Evolutionary conservation across 2,888 invertebrate species (phyloP).

Genomic region (Barypeithes pellucidus): DNA sequence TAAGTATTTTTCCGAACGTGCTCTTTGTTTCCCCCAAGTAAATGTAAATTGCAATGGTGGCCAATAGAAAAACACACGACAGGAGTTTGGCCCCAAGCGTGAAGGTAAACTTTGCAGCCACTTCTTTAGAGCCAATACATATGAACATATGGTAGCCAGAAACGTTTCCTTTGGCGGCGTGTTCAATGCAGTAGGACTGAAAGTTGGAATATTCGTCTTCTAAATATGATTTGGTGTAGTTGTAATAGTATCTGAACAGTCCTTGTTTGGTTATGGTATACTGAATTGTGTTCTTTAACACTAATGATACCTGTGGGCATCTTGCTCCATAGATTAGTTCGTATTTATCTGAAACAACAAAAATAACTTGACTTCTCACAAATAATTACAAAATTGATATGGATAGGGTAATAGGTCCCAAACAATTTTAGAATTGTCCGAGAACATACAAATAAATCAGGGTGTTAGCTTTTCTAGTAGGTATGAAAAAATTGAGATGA

Average conservation of each 20-base stretch:
- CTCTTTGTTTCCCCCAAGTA: slow-evolving; percentile 59
- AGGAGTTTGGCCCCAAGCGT: slow-evolving; percentile 59
- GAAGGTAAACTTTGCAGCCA: slow-evolving; percentile 55
- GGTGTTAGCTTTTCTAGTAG: too few species aligned
- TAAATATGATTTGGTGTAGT: slow-evolving; percentile 35
- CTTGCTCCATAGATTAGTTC: slow-evolving; percentile 56
- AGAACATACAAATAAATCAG: too few species aligned
- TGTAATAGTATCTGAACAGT: slow-evolving; percentile 49
- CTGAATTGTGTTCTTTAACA: slow-evolving; percentile 46
- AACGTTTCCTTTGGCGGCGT: slow-evolving; percentile 45
- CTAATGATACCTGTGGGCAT: slow-evolving; percentile 51
- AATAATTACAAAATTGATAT: too few species aligned
- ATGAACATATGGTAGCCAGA: slow-evolving; percentile 55
- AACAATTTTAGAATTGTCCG: too few species aligned
- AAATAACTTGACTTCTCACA: too few species aligned
- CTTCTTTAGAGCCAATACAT: slow-evolving; percentile 38
- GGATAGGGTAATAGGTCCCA: too few species aligned
- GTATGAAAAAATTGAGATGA: too few species aligned
- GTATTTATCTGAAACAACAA: slow-evolving; percentile 56
- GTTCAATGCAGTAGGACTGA: slow-evolving; percentile 58
- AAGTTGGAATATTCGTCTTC: slow-evolving; percentile 42
- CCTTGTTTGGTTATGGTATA: slow-evolving; percentile 55
- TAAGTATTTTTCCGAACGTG: slow-evolving; percentile 62
- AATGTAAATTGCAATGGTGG: slow-evolving; percentile 59
- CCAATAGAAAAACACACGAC: slow-evolving; percentile 58